These are phyloP conservation scores for Elaphurus davidianus DNA, from an alignment of 2,113 vertebrate genomes.

Conservation along the genomic window DNA sequence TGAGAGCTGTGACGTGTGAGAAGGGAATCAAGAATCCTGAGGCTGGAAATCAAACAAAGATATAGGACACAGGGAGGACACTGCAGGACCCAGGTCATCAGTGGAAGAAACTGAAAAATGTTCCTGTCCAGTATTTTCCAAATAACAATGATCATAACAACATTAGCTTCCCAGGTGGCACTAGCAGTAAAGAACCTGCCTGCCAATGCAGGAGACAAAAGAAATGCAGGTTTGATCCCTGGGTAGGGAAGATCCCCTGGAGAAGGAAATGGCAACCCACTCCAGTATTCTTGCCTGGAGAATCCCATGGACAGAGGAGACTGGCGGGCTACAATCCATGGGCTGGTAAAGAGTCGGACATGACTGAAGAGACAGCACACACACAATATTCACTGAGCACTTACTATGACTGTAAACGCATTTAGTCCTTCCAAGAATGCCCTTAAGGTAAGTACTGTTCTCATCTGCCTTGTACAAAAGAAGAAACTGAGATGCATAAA, in stretches of 20 bases:
- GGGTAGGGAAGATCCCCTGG: background rate
- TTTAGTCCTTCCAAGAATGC: background rate
- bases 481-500: background rate
- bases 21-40: background rate
- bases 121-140: background rate
- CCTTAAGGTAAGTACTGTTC: background rate
- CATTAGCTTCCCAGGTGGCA: background rate
- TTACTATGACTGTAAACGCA: background rate
- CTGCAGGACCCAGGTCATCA: background rate
- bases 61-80: background rate
- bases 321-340: rapidly evolving
- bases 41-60: background rate
- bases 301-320: background rate
- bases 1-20: background rate
- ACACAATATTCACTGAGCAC: background rate
- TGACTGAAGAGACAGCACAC: background rate
- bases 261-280: background rate
- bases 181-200: background rate
- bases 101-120: background rate
- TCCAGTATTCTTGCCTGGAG: background rate
- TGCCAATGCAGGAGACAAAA: background rate
- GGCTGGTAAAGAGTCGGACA: background rate
- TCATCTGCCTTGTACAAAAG: background rate
- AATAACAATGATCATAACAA: background rate
- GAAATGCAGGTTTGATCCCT: background rate